These are phyloP conservation scores for Phenganax subtilis DNA, from an alignment of 92 coral and sea anemone genomes.

Conservation along the genomic window DNA sequence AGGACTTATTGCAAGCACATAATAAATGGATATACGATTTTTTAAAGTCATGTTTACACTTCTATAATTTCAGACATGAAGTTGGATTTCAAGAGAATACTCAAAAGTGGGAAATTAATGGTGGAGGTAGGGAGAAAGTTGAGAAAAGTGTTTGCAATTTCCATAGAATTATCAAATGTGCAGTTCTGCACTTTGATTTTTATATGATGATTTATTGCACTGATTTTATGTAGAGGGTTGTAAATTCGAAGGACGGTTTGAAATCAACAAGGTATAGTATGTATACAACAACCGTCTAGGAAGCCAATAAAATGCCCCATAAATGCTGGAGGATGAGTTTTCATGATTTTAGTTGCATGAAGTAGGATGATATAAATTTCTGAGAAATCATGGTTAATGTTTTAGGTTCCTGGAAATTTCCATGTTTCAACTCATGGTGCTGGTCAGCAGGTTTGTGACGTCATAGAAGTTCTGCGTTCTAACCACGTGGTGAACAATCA, in stretches of 20 bases:
- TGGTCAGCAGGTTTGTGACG: conserved; percentile 70
- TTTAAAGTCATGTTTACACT: neutral
- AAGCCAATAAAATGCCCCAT: neutral
- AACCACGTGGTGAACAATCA: too few relatives aligned
- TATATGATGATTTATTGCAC: neutral
- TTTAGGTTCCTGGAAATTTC: conserved; percentile 96
- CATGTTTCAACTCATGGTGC: conserved; percentile 97
- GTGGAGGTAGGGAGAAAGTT: conserved; percentile 56
- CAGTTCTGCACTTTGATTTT: too few relatives aligned
- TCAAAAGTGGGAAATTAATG: conserved; percentile 65
- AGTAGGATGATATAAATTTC: neutral
- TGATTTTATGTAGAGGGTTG: conserved; percentile 64
- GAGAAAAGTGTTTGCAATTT: too few relatives aligned
- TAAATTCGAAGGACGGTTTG: conserved; percentile 62
- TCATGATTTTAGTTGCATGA: neutral
- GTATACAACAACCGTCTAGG: neutral
- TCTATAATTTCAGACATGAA: conserved; percentile 60
- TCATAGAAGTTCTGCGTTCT: too few relatives aligned
- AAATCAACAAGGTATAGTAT: conserved; percentile 72
- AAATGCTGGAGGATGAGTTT: neutral
- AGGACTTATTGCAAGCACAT: neutral
- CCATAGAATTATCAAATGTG: neutral
- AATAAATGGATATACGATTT: too few relatives aligned
- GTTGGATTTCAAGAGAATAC: conserved; percentile 93
- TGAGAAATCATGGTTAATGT: neutral